Evolutionary conservation across 2,113 vertebrate species (phyloP), one percentile per base, ranked within the genome.

Genomic region (Psephotus haematonotus): DNA sequence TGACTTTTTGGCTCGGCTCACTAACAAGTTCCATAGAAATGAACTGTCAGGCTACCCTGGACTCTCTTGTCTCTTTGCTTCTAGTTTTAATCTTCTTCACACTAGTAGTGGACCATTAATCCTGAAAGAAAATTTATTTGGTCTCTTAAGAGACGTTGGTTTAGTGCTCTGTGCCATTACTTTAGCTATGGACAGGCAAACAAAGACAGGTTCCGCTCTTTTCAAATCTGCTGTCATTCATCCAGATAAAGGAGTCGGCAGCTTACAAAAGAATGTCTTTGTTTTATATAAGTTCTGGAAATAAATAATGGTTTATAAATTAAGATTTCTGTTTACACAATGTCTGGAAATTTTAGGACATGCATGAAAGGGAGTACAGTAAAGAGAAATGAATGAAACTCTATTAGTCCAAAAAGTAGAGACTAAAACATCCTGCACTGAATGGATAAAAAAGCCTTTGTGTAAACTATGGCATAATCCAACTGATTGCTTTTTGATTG

Each of bases 1-100:
- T 97, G 96, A 96, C 94, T 96, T 97, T 93, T 96, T 83, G 82
- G 93, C 94, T 97, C 49, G 90, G 46, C 95, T 98, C 92, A 75
- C 87, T 96, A 75, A 88, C 13, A 67, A 92, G 75, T 93, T 97
- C 88, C 92, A 88, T n/a, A 94, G 92, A 95, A 81, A 70, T 46
- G 77, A 95, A 83, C 60, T 0, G 0, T 47, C 53, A 84, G 84
- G 80, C 46, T 80, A 44, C 23, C 35, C 43, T 85, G 37, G 71
- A 65, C 52, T 92, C 50, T 62, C 86, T 69, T 67, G 76, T 71
- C 60, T 92, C 94, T 92, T 86, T 74, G 35, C 17, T 78, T 85
- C 74, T 83, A 52, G 16, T 84, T 93, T 95, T 84, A 93, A 88
- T 96, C 85, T 96, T 85, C 77, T 92, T 96, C 60, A 84, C 50